Percentiles rank a stretch among this genome's conserved stretches.
Evolutionary conservation across 2,888 invertebrate species (phyloP).

Genomic region (Xylophagus ater): DNA sequence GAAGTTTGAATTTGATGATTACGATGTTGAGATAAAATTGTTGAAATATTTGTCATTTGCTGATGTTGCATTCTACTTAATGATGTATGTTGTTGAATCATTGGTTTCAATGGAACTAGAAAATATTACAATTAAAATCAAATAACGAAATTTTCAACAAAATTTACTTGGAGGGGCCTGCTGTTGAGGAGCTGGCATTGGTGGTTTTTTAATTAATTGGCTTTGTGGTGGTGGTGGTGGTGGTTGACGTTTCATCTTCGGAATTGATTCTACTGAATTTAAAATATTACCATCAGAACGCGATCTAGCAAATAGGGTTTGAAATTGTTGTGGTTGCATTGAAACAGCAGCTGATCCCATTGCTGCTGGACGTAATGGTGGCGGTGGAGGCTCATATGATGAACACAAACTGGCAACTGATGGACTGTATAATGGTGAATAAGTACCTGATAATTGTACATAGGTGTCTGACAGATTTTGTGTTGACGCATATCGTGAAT

Average conservation of each 20-base stretch:
- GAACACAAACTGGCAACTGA: conserved; percentile 53
- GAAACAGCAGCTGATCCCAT: conserved; percentile 28
- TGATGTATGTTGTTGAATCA: too few species aligned
- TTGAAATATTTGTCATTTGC: not conserved
- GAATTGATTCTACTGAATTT: conserved; percentile 49
- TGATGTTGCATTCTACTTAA: too few species aligned
- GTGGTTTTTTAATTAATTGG: conserved; percentile 37
- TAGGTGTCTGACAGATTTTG: conserved; percentile 69
- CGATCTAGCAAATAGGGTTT: conserved; percentile 52
- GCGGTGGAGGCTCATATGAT: conserved; percentile 55
- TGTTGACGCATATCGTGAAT: conserved; percentile 66
- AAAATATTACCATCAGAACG: conserved; percentile 74
- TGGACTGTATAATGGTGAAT: conserved; percentile 53
- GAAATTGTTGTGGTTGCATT: conserved; percentile 37
- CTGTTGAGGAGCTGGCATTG: conserved; percentile 42
- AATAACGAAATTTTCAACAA: conserved; percentile 2
- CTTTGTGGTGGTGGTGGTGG: conserved; percentile 47
- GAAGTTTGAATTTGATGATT: conserved; percentile 41
- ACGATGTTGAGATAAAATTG: conserved; percentile 38
- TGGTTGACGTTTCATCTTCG: conserved; percentile 43
- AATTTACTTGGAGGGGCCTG: conserved; percentile 31
- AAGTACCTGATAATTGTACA: conserved; percentile 51
- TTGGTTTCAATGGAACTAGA: conserved; percentile 36
- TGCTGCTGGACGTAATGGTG: conserved; percentile 46
- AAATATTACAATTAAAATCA: conserved; percentile 4